These are phyloP conservation scores for Therioaphis trifolii DNA, from an alignment of 2,888 invertebrate species.

Conservation along the genomic window DNA sequence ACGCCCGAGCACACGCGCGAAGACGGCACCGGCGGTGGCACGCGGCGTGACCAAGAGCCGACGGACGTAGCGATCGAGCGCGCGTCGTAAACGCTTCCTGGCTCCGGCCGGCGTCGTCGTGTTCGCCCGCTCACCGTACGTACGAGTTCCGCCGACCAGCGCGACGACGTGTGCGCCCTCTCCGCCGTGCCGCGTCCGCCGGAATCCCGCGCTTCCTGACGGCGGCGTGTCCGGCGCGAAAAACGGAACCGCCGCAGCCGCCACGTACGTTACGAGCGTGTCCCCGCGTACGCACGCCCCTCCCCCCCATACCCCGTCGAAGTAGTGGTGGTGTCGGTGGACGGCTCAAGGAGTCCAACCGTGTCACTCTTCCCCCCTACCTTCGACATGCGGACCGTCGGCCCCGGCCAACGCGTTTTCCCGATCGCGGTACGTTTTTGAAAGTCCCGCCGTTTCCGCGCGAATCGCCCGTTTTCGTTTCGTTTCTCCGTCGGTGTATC, in stretches of 20 bases:
- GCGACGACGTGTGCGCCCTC: background rate
- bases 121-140: too few species aligned
- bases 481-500: too few species aligned
- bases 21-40: background rate
- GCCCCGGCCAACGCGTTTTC: too few species aligned
- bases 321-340: too few species aligned
- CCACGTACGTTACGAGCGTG: background rate
- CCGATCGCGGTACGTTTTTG: too few species aligned
- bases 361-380: too few species aligned
- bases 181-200: background rate
- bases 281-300: background rate
- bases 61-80: background rate
- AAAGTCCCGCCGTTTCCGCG: too few species aligned
- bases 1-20: background rate
- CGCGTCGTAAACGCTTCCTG: too few species aligned
- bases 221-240: slow-evolving; percentile 52
- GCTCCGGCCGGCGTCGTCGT: background rate
- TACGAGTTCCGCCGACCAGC: background rate
- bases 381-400: too few species aligned
- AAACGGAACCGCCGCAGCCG: slow-evolving; percentile 40
- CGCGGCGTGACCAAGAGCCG: background rate
- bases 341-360: too few species aligned
- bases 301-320: too few species aligned
- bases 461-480: too few species aligned
- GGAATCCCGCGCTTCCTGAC: slow-evolving; percentile 18